These are phyloP conservation scores for Luehdorfia chinensis DNA, from an alignment of 1,140 invertebrate species.

Conservation along the genomic window DNA sequence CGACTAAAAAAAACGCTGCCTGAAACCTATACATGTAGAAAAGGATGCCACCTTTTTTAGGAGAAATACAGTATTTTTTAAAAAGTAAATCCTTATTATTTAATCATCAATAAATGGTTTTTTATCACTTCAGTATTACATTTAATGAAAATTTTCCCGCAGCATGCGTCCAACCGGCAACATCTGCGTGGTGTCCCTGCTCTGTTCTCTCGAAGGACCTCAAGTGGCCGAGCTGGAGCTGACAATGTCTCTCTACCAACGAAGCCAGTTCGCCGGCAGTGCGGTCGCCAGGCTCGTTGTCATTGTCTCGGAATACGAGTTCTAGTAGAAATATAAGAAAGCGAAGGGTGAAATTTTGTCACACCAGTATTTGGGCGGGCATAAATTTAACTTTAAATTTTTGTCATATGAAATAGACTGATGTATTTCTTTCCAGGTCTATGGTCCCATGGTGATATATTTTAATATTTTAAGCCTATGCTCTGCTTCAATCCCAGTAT, in stretches of 20 bases:
- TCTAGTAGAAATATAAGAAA: constrained; percentile 72
- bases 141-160: constrained; percentile 8
- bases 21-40: too few relatives aligned
- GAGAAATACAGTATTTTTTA: too few relatives aligned
- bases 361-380: background rate
- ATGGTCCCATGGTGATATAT: background rate
- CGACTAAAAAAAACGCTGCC: too few relatives aligned
- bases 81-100: too few relatives aligned
- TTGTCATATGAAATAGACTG: background rate
- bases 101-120: too few relatives aligned
- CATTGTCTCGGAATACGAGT: constrained; percentile 90
- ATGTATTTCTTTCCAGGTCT: background rate
- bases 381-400: background rate
- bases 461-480: background rate
- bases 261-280: constrained; percentile 84
- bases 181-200: constrained; percentile 81
- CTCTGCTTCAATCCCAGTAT: too few relatives aligned
- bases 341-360: too few relatives aligned
- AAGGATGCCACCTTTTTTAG: too few relatives aligned
- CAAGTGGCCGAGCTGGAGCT: constrained; percentile 93
- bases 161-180: constrained; percentile 56
- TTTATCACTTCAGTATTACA: too few relatives aligned
- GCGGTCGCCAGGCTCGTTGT: constrained; percentile 91
- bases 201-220: constrained; percentile 86
- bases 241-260: constrained; percentile 89